Evolutionary conservation across 1,140 invertebrate species (phyloP), one percentile per base, ranked within the genome.

Genomic region (Hylyphantes graminicola): DNA sequence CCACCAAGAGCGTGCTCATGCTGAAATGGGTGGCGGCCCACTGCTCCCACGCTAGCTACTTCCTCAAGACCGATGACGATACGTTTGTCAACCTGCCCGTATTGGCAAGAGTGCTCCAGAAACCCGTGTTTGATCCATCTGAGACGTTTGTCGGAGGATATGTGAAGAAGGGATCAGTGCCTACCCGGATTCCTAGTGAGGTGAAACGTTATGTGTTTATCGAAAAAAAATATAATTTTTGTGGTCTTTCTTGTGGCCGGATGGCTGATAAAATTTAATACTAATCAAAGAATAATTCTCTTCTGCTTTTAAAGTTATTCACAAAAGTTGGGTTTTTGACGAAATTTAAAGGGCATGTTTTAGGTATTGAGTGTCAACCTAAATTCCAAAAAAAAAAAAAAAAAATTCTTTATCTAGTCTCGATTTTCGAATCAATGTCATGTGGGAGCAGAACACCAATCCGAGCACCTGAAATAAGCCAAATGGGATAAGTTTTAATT

Each of bases 81-180:
- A 86, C 84, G 0, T 85, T 90, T 72, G 86, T 91, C 7, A 89
- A 91, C 80, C 15, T 83, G 13, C n/a, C 57, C 21, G 63, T 65
- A 4, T 59, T 83, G 6, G 59, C 70, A 17, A 15, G 19, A 12
- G 51, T 83, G 12, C 12, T 75, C 13, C n/a, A 61, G 57, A 53
- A 55, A 8, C 54, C 68, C 2, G 61, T 72, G 9, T 83, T 73
- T 61, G 15, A 17, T 0, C 51, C 72, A 7, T 9, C 65, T 19
- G 80, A 75, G 0, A 64, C 35, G n/a, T 83, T 83, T n/a, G 74
- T 83, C 7, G 72, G 80, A 9, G 80, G 80, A 7, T 83, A 35
- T 57, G 51, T 83, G 7, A 70, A 74, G 19, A 35, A 48, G 11
- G 70, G 59, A 11, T 70, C 63, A 2, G 51, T 55, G 8, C 80